Percentiles rank a stretch among this genome's conserved stretches.
These are phyloP conservation scores for Leptopilina clavipes DNA, from an alignment of 1,140 invertebrate species.

Conservation along the genomic window DNA sequence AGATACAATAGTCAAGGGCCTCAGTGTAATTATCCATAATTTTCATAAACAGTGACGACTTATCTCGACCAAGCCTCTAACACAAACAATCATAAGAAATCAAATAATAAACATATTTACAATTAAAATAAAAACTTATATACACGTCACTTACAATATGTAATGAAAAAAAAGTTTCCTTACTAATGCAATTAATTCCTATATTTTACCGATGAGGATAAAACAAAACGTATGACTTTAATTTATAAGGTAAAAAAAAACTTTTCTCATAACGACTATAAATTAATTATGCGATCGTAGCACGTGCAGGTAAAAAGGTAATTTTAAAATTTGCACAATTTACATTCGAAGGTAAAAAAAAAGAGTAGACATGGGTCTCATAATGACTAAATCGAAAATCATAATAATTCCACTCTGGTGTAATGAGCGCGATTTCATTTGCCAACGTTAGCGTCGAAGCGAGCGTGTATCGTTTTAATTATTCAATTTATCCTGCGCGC, in stretches of 20 bases:
- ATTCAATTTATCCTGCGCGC: not conserved
- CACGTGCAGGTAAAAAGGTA: slow-evolving; percentile 6
- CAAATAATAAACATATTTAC: no score
- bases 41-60: no score
- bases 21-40: no score
- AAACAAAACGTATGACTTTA: no score
- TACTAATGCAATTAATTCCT: no score
- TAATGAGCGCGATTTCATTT: slow-evolving; percentile 27
- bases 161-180: no score
- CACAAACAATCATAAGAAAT: no score
- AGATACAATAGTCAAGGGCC: no score
- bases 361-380: not conserved
- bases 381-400: slow-evolving; percentile 25
- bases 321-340: slow-evolving; percentile 7
- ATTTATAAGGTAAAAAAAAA: not conserved
- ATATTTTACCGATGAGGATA: no score
- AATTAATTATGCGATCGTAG: slow-evolving; percentile 11
- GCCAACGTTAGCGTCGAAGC: not conserved
- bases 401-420: slow-evolving; percentile 13
- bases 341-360: not conserved
- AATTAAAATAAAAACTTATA: no score
- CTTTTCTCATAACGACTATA: not conserved
- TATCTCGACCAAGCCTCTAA: no score
- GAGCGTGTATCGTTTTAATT: slow-evolving; percentile 15
- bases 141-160: no score